A percentile compares a stretch with the other conserved stretches of the same genome.
Conservation (phyloP, 2,113 vertebrate species). For the Gavia stellata region DNA sequence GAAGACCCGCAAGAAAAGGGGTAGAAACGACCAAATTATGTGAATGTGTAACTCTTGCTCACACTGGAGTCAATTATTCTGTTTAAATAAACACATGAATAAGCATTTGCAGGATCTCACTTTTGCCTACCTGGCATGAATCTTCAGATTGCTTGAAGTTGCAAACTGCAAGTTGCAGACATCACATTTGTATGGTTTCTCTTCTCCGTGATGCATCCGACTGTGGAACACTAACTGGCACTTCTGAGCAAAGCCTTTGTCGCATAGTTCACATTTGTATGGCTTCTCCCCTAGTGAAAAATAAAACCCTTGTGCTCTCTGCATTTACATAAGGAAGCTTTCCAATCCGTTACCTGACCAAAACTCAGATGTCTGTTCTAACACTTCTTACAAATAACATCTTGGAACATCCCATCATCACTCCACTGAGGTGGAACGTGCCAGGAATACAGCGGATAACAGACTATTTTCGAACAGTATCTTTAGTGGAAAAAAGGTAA, state of each 20-base stretch:
- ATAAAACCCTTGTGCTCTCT: background rate
- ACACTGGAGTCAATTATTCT: background rate
- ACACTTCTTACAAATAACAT: background rate
- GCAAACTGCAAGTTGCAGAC: conserved; percentile 87
- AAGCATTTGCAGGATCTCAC: background rate
- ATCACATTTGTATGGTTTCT: conserved; percentile 88
- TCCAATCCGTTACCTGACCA: background rate
- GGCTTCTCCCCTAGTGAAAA: conserved; percentile 81
- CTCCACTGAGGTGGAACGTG: background rate
- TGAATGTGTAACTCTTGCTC: background rate
- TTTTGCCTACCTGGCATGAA: conserved; percentile 80
- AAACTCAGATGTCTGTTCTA: background rate
- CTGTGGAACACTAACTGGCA: conserved; percentile 90
- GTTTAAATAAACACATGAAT: background rate
- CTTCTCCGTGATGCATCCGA: conserved; percentile 90
- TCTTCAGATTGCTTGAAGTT: conserved; percentile 90
- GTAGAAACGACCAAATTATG: background rate
- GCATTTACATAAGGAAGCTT: background rate
- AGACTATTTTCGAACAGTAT: background rate
- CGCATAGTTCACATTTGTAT: conserved; percentile 82
- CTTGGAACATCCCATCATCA: background rate
- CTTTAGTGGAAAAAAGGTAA: background rate
- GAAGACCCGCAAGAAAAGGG: background rate
- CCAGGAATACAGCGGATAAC: background rate
- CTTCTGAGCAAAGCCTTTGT: conserved; percentile 89